Conservation (phyloP, 92 coral and sea anemone species). For the Zoanthus solanderi region DNA sequence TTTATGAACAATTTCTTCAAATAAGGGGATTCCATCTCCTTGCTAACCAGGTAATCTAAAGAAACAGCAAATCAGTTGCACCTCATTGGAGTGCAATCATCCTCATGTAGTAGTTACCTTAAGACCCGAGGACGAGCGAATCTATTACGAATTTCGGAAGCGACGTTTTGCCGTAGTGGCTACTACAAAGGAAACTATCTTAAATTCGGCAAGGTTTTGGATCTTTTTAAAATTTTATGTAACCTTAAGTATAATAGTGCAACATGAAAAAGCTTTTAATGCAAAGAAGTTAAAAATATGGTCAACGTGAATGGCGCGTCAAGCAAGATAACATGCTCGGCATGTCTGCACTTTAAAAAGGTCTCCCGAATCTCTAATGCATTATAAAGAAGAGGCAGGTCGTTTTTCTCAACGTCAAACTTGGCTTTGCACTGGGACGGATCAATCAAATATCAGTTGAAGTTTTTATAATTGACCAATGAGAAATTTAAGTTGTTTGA, state of each 20-base stretch:
- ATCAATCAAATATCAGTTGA: neutral
- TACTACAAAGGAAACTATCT: too few species aligned
- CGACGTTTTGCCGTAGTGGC: neutral
- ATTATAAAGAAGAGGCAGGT: slow-evolving; percentile 14
- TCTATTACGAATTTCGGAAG: slow-evolving; percentile 38
- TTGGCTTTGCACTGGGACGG: slow-evolving; percentile 4
- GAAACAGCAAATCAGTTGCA: neutral
- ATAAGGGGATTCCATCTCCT: slow-evolving; percentile 89
- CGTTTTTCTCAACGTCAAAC: slow-evolving; percentile 23
- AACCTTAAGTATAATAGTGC: too few species aligned
- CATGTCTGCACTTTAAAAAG: neutral
- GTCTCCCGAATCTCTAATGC: slow-evolving; percentile 10
- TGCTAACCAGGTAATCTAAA: slow-evolving; percentile 83
- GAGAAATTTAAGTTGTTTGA: neutral
- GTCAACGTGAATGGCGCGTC: neutral
- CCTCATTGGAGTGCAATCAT: too few species aligned
- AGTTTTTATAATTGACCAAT: neutral
- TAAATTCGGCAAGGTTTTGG: too few species aligned
- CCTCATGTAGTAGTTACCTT: slow-evolving; percentile 21
- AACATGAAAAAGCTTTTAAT: neutral
- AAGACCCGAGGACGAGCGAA: slow-evolving; percentile 39
- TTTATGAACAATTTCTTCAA: slow-evolving; percentile 77
- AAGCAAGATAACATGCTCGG: neutral
- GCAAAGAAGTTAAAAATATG: neutral
- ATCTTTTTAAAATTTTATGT: neutral